Evolutionary conservation across 2,888 invertebrate genomes (phyloP).

Genomic region (Philaethria dido): DNA sequence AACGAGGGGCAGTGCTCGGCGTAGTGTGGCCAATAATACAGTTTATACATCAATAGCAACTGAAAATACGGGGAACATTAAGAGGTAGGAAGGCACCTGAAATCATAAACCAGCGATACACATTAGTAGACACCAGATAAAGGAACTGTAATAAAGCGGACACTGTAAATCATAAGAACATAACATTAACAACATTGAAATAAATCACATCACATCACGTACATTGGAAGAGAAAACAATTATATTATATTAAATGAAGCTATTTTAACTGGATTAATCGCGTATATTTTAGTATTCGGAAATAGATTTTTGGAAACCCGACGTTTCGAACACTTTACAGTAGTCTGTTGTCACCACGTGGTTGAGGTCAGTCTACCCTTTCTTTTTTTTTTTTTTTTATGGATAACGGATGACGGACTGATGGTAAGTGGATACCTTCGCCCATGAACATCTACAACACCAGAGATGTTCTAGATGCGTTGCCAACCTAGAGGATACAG

Average conservation of each 20-base stretch:
- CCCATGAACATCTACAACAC: too few species aligned
- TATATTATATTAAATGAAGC: too few species aligned
- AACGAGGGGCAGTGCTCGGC: slow-evolving; percentile 77
- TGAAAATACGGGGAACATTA: slow-evolving; percentile 63
- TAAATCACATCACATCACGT: slow-evolving; percentile 22
- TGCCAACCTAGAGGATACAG: too few species aligned
- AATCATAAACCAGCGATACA: slow-evolving; percentile 63
- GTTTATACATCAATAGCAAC: slow-evolving; percentile 47
- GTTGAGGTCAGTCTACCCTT: too few species aligned
- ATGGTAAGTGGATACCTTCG: too few species aligned
- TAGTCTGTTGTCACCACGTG: too few species aligned
- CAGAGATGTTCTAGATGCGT: too few species aligned
- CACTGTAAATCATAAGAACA: slow-evolving; percentile 41
- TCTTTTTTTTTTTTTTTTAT: too few species aligned
- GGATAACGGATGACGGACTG: too few species aligned
- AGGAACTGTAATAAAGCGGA: slow-evolving; percentile 40
- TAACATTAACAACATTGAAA: slow-evolving; percentile 36
- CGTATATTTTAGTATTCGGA: too few species aligned
- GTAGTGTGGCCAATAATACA: slow-evolving; percentile 60
- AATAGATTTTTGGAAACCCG: too few species aligned
- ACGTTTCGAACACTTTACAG: too few species aligned
- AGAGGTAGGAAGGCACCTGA: slow-evolving; percentile 68
- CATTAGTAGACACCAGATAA: slow-evolving; percentile 50
- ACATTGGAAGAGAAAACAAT: slow-evolving; percentile 22
- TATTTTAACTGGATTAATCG: background rate